These are phyloP conservation scores for Tetheella fluctuosa DNA, from an alignment of 2,888 invertebrate genomes.

Conservation along the genomic window DNA sequence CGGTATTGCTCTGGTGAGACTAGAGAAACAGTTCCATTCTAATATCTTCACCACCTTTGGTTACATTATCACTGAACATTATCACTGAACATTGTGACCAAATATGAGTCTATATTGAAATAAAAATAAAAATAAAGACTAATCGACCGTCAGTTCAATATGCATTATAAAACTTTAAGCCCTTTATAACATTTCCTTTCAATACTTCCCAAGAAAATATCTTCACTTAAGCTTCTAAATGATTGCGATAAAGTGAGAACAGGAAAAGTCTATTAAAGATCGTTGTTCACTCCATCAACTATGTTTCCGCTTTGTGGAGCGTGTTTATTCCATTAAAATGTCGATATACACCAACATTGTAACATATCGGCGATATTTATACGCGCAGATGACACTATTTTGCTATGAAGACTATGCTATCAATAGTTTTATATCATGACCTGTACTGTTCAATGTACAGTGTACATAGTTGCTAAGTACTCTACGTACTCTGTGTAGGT, in stretches of 20 bases:
- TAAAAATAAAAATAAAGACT: neutral
- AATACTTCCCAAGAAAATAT: slow-evolving; percentile 2
- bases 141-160: neutral
- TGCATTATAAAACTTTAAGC: neutral
- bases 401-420: slow-evolving; percentile 21
- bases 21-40: too few species aligned
- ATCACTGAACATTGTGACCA: too few species aligned
- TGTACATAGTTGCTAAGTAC: too few species aligned
- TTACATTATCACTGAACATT: too few species aligned
- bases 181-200: neutral
- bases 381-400: slow-evolving; percentile 27
- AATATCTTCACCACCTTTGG: too few species aligned
- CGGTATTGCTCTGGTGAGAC: too few species aligned
- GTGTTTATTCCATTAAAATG: slow-evolving; percentile 43
- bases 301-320: slow-evolving; percentile 39
- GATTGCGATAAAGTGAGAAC: slow-evolving; percentile 27
- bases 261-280: slow-evolving; percentile 54
- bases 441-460: neutral
- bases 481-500: too few species aligned
- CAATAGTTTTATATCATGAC: slow-evolving; percentile 14
- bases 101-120: too few species aligned
- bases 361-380: slow-evolving; percentile 43
- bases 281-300: slow-evolving; percentile 39
- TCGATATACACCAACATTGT: slow-evolving; percentile 31
- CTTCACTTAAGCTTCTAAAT: slow-evolving; percentile 9